A percentile compares a stretch with the other conserved stretches of the same genome.
Evolutionary conservation across 2,888 invertebrate species (phyloP).

Genomic region (Lycophotia porphyrea): DNA sequence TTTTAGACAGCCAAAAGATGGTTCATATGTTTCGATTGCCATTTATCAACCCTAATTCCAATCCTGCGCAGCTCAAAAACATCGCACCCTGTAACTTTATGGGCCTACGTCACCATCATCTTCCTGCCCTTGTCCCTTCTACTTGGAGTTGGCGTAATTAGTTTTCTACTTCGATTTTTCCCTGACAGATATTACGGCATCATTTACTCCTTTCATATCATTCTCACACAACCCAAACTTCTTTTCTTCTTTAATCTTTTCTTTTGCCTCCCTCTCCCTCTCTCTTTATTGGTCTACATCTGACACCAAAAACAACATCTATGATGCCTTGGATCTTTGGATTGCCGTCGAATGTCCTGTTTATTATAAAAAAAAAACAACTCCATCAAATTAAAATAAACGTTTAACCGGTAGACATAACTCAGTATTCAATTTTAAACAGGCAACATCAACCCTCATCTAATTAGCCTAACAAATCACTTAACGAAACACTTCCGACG

Average conservation of each 20-base stretch:
- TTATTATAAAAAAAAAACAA: background rate
- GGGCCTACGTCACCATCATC: too few relatives aligned
- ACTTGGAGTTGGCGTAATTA: too few relatives aligned
- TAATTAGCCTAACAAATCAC: constrained; percentile 80
- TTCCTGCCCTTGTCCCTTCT: too few relatives aligned
- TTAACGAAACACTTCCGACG: constrained; percentile 77
- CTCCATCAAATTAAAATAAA: background rate
- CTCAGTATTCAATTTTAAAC: constrained; percentile 37
- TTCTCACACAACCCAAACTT: too few relatives aligned
- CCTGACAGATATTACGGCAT: too few relatives aligned
- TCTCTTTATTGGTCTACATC: constrained; percentile 71
- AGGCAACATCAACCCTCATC: constrained; percentile 58
- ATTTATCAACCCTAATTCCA: constrained; percentile 24
- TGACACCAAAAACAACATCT: constrained; percentile 74
- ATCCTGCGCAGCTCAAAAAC: constrained; percentile 39
- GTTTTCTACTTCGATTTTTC: too few relatives aligned
- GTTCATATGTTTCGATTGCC: background rate
- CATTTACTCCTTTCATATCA: too few relatives aligned
- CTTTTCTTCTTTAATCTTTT: too few relatives aligned
- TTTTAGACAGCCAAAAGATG: too few relatives aligned
- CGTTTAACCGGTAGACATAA: constrained; percentile 1
- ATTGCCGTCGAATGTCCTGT: background rate
- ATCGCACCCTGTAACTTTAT: constrained; percentile 49
- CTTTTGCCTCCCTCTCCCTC: too few relatives aligned
- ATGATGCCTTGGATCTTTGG: constrained; percentile 57